phyloP scores from a whole-genome alignment of 2,888 invertebrate genomes.

The Steinernema scapterisci region DNA sequence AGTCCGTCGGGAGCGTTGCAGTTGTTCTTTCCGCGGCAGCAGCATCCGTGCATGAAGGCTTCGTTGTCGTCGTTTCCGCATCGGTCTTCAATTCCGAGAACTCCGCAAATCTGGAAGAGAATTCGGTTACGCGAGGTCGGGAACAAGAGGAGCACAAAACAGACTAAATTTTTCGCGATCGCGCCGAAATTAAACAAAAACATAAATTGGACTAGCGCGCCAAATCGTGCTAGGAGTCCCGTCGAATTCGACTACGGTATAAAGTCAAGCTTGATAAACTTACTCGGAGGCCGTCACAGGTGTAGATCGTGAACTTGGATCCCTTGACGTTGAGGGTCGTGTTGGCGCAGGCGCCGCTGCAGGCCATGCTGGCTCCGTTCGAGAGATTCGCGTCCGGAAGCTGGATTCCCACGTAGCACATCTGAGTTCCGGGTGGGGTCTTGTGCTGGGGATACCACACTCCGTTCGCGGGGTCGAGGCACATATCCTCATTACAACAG shows the following conservation, averaged over 20 bases:
- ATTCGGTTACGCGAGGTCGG: neutral
- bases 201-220: too few species aligned
- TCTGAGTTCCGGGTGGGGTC: neutral
- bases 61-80: neutral
- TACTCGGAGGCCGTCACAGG: constrained; percentile 31
- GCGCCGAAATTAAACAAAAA: too few species aligned
- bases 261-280: neutral
- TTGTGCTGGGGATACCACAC: constrained; percentile 13
- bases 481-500: constrained; percentile 25
- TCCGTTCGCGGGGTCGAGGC: constrained; percentile 10
- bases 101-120: constrained; percentile 11
- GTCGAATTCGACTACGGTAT: too few species aligned
- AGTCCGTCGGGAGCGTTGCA: constrained; percentile 33
- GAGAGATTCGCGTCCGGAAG: neutral
- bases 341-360: constrained; percentile 32
- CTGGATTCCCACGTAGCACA: constrained; percentile 28
- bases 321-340: constrained; percentile 1
- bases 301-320: constrained; percentile 32
- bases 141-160: too few species aligned
- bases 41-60: constrained; percentile 25
- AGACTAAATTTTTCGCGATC: too few species aligned
- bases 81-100: constrained; percentile 2
- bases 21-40: constrained; percentile 29
- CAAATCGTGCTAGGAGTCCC: too few species aligned
- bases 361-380: constrained; percentile 25